These are phyloP conservation scores for Choristoneura rosaceana DNA, from an alignment of 2,888 invertebrate genomes.

Conservation along the genomic window DNA sequence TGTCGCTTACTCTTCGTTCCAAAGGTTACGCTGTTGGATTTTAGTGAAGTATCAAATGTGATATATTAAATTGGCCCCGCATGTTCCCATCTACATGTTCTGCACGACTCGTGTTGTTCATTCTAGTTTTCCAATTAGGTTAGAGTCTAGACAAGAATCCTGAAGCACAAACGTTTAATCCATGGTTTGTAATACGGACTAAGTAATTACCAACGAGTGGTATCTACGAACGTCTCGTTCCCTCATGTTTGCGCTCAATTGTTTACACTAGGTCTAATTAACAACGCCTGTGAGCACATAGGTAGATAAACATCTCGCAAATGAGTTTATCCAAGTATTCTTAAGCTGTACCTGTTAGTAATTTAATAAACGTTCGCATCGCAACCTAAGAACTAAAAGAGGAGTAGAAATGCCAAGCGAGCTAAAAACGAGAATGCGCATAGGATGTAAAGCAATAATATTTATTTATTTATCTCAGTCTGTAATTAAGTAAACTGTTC, in stretches of 20 bases:
- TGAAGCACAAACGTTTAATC: constrained; percentile 21
- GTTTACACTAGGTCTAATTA: constrained; percentile 35
- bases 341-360: constrained; percentile 54
- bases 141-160: constrained; percentile 4
- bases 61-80: too few relatives aligned
- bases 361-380: constrained; percentile 65
- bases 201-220: constrained; percentile 31
- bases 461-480: too few relatives aligned
- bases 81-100: not conserved
- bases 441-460: too few relatives aligned
- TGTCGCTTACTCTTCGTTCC: too few relatives aligned
- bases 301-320: constrained; percentile 32
- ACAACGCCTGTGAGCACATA: constrained; percentile 27
- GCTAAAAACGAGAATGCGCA: too few relatives aligned
- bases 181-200: constrained; percentile 13
- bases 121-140: not conserved
- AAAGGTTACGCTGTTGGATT: too few relatives aligned
- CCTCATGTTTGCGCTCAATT: constrained; percentile 29
- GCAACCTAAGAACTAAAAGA: constrained; percentile 7
- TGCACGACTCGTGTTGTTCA: not conserved
- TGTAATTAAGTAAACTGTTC: too few relatives aligned
- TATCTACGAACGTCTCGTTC: constrained; percentile 12
- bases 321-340: constrained; percentile 51
- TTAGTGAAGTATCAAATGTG: too few relatives aligned
- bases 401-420: too few relatives aligned